These are phyloP conservation scores for Paramormyrops kingsleyae DNA, from an alignment of 2,113 vertebrate genomes.

Conservation along the genomic window DNA sequence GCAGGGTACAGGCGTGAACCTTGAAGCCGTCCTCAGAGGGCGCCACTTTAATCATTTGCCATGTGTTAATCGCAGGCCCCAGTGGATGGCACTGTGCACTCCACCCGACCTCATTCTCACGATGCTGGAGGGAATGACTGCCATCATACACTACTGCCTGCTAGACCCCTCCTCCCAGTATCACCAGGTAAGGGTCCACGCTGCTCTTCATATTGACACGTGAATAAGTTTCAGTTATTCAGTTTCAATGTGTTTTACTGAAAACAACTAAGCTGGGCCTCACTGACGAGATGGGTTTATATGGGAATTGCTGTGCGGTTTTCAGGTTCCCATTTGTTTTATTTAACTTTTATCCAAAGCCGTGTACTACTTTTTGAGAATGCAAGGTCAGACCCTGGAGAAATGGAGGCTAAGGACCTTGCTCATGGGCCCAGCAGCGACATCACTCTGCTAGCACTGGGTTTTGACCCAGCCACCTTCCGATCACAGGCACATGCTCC, in stretches of 20 bases:
- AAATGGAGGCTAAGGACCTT: neutral
- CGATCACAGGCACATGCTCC: neutral
- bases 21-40: neutral
- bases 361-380: neutral
- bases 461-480: neutral
- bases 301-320: neutral
- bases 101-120: slow-evolving; percentile 94
- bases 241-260: neutral
- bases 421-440: neutral
- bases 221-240: neutral
- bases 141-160: slow-evolving; percentile 96
- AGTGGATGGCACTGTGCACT: slow-evolving; percentile 89
- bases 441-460: neutral
- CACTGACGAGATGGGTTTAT: neutral
- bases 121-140: slow-evolving; percentile 90
- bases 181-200: slow-evolving; percentile 66
- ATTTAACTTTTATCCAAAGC: neutral
- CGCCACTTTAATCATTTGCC: neutral
- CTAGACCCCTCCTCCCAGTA: slow-evolving; percentile 90
- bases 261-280: neutral
- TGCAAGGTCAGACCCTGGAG: neutral
- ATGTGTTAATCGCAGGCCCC: slow-evolving; percentile 65
- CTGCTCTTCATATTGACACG: neutral
- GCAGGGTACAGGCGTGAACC: neutral
- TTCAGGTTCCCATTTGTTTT: neutral